Conservation (phyloP, 2,888 invertebrate genomes). For the Tachina grossa region DNA sequence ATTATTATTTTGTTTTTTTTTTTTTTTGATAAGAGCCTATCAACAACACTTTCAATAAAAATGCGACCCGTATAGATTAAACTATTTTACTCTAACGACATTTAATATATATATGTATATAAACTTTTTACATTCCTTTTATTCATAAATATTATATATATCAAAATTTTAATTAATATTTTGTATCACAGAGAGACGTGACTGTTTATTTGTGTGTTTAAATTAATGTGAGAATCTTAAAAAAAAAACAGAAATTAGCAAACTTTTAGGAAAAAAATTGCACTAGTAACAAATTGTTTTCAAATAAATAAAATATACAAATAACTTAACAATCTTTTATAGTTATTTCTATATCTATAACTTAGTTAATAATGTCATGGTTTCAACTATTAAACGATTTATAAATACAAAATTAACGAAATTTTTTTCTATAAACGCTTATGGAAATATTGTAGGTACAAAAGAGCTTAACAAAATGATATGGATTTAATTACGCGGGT, state of each 20-base stretch:
- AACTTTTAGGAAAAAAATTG: conserved; percentile 3
- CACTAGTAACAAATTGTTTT: conserved; percentile 3
- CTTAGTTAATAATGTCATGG: conserved; percentile 54
- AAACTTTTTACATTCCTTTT: conserved; percentile 42
- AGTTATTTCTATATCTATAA: conserved; percentile 29
- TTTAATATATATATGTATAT: conserved; percentile 7
- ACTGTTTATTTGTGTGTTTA: conserved; percentile 67
- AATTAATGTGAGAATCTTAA: conserved; percentile 50
- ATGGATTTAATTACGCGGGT: neutral
- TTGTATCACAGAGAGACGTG: conserved; percentile 79
- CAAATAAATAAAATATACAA: conserved; percentile 18
- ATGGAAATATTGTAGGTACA: neutral
- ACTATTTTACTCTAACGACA: conserved; percentile 40
- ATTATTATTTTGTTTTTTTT: no score
- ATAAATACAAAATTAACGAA: neutral
- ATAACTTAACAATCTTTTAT: conserved; percentile 36
- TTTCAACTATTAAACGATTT: neutral
- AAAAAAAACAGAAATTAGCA: conserved; percentile 4
- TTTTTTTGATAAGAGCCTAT: no score
- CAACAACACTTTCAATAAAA: neutral
- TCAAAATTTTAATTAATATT: conserved; percentile 66
- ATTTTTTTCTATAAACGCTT: neutral
- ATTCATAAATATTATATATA: conserved; percentile 27
- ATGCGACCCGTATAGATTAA: neutral
- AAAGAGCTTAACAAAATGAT: neutral